A percentile compares a stretch with the other conserved stretches of the same genome.
phyloP scores from a whole-genome alignment of 2,888 invertebrate genomes.

The Acleris literana region DNA sequence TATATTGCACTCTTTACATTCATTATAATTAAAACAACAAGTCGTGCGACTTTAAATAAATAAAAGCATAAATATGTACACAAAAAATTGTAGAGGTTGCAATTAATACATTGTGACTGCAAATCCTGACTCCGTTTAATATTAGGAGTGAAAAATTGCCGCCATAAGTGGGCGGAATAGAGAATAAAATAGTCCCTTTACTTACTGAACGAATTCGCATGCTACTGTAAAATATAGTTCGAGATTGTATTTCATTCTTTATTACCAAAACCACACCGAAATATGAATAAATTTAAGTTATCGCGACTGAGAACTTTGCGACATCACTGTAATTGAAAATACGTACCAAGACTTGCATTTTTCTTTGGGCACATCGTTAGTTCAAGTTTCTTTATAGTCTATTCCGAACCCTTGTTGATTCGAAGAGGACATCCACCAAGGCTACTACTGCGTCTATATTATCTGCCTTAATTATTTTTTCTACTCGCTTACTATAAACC shows the following conservation, averaged over 20 bases:
- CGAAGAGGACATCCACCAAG: too few relatives aligned
- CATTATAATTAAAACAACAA: conserved; percentile 16
- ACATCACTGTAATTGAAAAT: conserved; percentile 11
- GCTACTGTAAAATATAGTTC: background rate
- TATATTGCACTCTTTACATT: conserved; percentile 44
- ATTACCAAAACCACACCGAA: conserved; percentile 5
- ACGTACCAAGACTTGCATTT: too few relatives aligned
- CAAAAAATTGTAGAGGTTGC: conserved; percentile 38
- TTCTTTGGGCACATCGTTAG: too few relatives aligned
- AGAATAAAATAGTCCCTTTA: conserved; percentile 9
- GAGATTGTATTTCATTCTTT: conserved; percentile 8
- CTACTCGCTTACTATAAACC: too few relatives aligned
- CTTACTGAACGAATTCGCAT: too few relatives aligned
- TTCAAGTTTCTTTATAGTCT: too few relatives aligned
- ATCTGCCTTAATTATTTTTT: too few relatives aligned
- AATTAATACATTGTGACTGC: conserved; percentile 34
- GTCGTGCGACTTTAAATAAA: background rate
- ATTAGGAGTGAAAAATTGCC: background rate
- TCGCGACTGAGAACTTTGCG: background rate
- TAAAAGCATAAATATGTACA: background rate
- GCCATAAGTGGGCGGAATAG: background rate
- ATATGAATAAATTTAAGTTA: background rate
- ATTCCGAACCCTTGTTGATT: too few relatives aligned
- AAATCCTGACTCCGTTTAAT: conserved; percentile 1
- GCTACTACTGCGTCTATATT: too few relatives aligned